Evolutionary conservation across 1,140 invertebrate genomes (phyloP).

Genomic region (Ceratina calcarata): DNA sequence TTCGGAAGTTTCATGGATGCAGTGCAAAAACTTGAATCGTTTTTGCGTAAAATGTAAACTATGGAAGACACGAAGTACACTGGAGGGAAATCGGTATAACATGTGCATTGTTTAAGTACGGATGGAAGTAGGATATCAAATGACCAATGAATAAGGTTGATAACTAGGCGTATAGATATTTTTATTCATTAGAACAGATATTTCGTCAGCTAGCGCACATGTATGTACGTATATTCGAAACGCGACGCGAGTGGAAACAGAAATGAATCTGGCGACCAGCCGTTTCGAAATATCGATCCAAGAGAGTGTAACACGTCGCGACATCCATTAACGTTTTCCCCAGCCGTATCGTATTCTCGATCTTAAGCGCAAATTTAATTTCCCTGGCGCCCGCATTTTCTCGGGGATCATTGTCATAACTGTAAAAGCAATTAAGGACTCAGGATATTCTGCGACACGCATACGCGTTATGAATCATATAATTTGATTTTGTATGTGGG

Average conservation of each 20-base stretch:
- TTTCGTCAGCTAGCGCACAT: not conserved
- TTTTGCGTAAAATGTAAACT: too few relatives aligned
- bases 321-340: slow-evolving; percentile 14
- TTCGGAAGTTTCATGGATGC: too few relatives aligned
- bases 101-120: slow-evolving; percentile 4
- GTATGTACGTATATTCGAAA: not conserved
- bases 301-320: slow-evolving; percentile 1
- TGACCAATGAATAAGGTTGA: slow-evolving; percentile 11
- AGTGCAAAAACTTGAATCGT: too few relatives aligned
- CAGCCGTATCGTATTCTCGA: slow-evolving; percentile 24
- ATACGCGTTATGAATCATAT: too few relatives aligned
- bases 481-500: too few relatives aligned
- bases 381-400: not conserved
- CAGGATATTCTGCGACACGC: too few relatives aligned
- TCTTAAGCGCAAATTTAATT: slow-evolving; percentile 35
- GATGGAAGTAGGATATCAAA: slow-evolving; percentile 3
- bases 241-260: not conserved
- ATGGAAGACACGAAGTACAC: not conserved
- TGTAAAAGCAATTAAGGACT: too few relatives aligned
- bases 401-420: slow-evolving; percentile 10
- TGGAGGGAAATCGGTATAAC: slow-evolving; percentile 6
- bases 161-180: slow-evolving; percentile 5
- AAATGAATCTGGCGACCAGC: slow-evolving; percentile 10
- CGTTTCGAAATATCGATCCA: slow-evolving; percentile 25
- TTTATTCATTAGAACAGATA: slow-evolving; percentile 27